These are phyloP conservation scores for Platynereis dumerilii DNA, from an alignment of 2,888 invertebrate genomes.

Conservation along the genomic window DNA sequence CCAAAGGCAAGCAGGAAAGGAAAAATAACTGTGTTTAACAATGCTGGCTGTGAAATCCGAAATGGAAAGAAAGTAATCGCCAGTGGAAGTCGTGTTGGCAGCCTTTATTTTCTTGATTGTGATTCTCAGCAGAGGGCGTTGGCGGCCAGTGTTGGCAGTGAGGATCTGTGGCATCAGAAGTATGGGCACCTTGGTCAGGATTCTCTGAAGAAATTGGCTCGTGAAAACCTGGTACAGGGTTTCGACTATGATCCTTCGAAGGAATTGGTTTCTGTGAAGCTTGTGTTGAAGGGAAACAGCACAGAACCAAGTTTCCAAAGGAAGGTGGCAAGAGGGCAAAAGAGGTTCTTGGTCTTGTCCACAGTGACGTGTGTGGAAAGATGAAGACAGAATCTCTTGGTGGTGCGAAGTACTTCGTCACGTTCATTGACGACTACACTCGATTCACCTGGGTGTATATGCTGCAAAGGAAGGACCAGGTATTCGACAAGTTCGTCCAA, in stretches of 20 bases:
- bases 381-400: not conserved
- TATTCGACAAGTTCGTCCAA: not conserved
- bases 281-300: slow-evolving; percentile 5
- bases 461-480: slow-evolving; percentile 9
- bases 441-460: slow-evolving; percentile 16
- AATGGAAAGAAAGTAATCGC: slow-evolving; percentile 11
- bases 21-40: slow-evolving; percentile 7
- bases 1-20: not conserved
- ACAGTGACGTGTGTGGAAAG: slow-evolving; percentile 19
- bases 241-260: not conserved
- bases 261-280: slow-evolving; percentile 2
- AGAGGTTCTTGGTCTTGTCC: slow-evolving; percentile 2
- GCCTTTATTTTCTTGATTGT: slow-evolving; percentile 7
- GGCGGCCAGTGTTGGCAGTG: not conserved
- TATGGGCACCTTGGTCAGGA: slow-evolving; percentile 17
- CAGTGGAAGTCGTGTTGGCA: slow-evolving; percentile 9
- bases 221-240: not conserved
- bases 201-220: slow-evolving; percentile 9
- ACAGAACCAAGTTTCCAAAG: not conserved
- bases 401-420: slow-evolving; percentile 13
- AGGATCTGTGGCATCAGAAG: slow-evolving; percentile 16
- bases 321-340: not conserved
- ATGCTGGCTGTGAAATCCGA: slow-evolving; percentile 9
- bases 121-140: not conserved
- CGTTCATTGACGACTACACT: slow-evolving; percentile 13